Evolutionary conservation across 2,797 vertebrate genomes (phyloP).

Genomic region (Acanthurus tractus): DNA sequence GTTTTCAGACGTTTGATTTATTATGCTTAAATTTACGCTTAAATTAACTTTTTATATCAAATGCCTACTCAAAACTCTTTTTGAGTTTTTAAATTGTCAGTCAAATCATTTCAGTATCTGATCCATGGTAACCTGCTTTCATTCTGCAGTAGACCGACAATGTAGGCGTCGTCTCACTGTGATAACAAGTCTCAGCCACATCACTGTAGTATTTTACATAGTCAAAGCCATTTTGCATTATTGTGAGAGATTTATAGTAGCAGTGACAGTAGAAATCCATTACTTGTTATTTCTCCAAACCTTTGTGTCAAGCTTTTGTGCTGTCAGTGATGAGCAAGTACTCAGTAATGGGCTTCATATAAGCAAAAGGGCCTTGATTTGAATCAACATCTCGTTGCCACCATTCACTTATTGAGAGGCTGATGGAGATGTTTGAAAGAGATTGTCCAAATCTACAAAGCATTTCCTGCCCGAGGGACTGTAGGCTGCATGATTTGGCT

Average conservation of each 20-base stretch:
- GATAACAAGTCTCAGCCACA: conserved; percentile 18
- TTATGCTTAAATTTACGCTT: not conserved
- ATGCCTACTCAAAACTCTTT: not conserved
- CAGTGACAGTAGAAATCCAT: conserved; percentile 44
- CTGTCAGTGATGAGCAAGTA: conserved; percentile 23
- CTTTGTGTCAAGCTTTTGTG: conserved; percentile 39
- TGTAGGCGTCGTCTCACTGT: not conserved
- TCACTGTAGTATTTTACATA: conserved; percentile 22
- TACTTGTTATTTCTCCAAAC: conserved; percentile 36
- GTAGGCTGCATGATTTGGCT: conserved; percentile 46
- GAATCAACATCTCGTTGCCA: conserved; percentile 37
- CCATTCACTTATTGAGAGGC: conserved; percentile 18
- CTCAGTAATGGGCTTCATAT: conserved; percentile 27
- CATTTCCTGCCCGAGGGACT: conserved; percentile 37
- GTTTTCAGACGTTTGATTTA: not conserved
- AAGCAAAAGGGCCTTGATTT: conserved; percentile 41
- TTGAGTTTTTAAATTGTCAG: not conserved
- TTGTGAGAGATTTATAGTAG: conserved; percentile 32
- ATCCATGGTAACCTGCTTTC: conserved; percentile 1
- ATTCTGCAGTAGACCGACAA: conserved; percentile 10
- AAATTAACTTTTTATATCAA: no score
- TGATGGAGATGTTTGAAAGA: conserved; percentile 48
- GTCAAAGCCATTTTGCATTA: conserved; percentile 39
- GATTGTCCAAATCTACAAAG: conserved; percentile 40
- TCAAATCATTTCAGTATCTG: conserved; percentile 4